Evolutionary conservation across 2,888 invertebrate genomes (phyloP), one percentile per base, ranked within the genome.

Genomic region (Conchocele bisecta): DNA sequence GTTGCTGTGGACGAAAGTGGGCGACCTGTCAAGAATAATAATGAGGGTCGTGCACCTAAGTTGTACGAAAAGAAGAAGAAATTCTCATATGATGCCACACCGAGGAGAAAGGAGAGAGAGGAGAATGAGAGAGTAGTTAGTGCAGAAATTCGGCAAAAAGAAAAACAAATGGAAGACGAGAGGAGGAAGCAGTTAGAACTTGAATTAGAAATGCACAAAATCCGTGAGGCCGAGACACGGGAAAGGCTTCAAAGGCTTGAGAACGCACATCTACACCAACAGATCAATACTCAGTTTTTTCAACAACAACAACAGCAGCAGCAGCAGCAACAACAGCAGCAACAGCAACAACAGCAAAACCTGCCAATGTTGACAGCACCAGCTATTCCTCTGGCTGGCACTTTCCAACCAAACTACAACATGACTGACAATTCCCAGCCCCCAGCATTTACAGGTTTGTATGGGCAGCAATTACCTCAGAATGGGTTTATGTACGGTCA

Each of bases 1-100:
- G 69, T 60, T 5, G 48, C 31, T 24, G 37, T 51, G 22, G 58
- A 71, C n/a, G 48, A 65, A 9, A 26, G 53, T 1, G 67, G 65
- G 24, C 35, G 37, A 11, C 59, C 57, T 44, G 54, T 53, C 33
- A 75, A 58, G 17, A 64, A 75, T 28, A 42, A 28, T 58, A 63
- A 44, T 51, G 58, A 44, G 48, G 65, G n/a, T 31, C 37, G 63
- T 7, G 78, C 80, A 6, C 79, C 79, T 13, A 85, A 81, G 70
- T 53, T 73, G 7, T 75, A 66, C n/a, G 81, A 80, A 44, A 82
- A 83, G 68, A 82, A 83, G 60, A 83, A 81, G 64, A 85, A 85
- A 50, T 74, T 78, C 37, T 54, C 72, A 15, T 82, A 51, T 41
- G 75, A 81, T 58, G 74, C 81, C 6, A 82, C 75, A 7, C 64